Evolutionary conservation across 2,888 invertebrate genomes (phyloP), one percentile per base, ranked within the genome.

Genomic region (Tetramorium bicarinatum): DNA sequence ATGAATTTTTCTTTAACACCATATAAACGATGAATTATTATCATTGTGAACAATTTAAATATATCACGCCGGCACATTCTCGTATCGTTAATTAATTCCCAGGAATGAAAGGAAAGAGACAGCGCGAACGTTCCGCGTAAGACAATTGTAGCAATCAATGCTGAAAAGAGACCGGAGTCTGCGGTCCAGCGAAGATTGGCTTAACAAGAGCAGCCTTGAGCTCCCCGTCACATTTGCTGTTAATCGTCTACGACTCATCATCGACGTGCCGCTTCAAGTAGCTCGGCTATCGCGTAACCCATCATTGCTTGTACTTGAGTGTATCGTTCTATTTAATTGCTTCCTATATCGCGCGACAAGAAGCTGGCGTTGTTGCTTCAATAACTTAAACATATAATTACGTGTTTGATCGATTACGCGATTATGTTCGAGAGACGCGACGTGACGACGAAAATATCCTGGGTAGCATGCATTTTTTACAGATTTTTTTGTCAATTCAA

Each of bases 161-260:
- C 67, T 82, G 72, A 71, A 77, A 56, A 83, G 62, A 72, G 82
- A 67, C 75, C 82, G 49, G 76, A 74, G 74, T 62, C 77, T 25
- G 72, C 83, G 83, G 72, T 85, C 61, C 62, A 25, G 76, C 71
- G 62, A 76, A 83, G 94, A 95, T 88, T 96, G 96, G 93, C 95
- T 96, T 94, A 95, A 92, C 89, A 83, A 92, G 92, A 88, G 84
- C 87, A 91, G 87, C 92, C 92, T 92, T 92, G 92, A 88, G 87
- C 80, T 81, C 74, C 87, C 81, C 47, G 81, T 85, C 82, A 74
- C 76, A 66, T 49, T 34, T 49, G 75, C 54, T 61, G 49, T 81
- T n/a, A 54, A 67, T 85, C 64, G 76, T 84, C 87, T 77, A 59
- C 66, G 69, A 81, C 82, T 75, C 74, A 59, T 74, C 82, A 54